phyloP scores from a whole-genome alignment of 2,888 invertebrate genomes.

The Myathropa florea region DNA sequence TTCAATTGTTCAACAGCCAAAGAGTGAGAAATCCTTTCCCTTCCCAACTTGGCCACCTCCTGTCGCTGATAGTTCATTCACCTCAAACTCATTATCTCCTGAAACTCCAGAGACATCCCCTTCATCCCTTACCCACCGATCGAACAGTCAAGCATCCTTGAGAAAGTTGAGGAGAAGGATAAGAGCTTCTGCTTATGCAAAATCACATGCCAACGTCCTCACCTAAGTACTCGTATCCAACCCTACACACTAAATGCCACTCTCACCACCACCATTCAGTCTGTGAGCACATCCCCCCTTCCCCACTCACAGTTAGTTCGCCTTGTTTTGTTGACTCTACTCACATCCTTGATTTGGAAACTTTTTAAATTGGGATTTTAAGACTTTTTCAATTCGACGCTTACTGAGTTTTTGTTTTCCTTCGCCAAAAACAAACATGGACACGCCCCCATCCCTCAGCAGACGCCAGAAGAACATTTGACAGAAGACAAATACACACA shows the following conservation, averaged over 20 bases:
- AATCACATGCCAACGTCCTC: background rate
- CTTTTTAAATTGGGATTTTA: constrained; percentile 44
- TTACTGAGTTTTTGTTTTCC: constrained; percentile 15
- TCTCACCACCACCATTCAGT: background rate
- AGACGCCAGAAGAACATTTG: background rate
- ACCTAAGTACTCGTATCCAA: background rate
- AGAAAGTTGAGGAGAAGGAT: background rate
- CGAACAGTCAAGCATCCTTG: background rate
- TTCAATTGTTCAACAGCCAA: too few relatives aligned
- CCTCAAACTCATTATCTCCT: background rate
- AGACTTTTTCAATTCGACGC: constrained; percentile 54
- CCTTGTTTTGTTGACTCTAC: background rate
- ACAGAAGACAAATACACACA: constrained; percentile 28
- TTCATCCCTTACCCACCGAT: background rate
- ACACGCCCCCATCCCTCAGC: constrained; percentile 22
- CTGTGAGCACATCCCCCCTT: background rate
- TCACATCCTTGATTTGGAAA: constrained; percentile 41
- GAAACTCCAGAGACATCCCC: background rate
- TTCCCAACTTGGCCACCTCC: background rate
- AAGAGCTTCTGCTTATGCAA: background rate
- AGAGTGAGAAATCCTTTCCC: too few relatives aligned
- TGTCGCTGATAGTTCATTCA: background rate
- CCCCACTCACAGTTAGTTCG: background rate
- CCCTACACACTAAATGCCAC: background rate
- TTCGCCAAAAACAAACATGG: constrained; percentile 28